Base-by-base conservation (phyloP, 2,888 invertebrate species). In the Acleris cristana region DNA sequence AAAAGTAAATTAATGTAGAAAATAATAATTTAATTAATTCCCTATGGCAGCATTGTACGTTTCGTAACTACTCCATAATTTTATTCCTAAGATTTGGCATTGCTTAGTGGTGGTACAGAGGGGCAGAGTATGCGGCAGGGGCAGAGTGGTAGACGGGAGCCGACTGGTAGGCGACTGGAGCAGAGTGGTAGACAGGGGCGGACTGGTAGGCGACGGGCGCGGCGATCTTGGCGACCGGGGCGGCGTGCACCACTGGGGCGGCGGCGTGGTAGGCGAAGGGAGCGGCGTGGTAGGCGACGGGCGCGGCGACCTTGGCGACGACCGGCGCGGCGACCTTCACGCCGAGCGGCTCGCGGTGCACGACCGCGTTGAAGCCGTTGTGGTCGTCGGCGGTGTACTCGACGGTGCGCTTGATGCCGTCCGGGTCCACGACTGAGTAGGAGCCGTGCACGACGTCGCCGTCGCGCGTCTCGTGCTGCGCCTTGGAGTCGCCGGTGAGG, bases 301-400 rank as follows among this genome's bases (percentile, higher is more conserved):
- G 65, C 7, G 69, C 72, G 65, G 67, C 75, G 40, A 79, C 74
- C 69, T 74, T 73, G 14, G 72, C 76, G 1, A 56, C 93, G 14
- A 63, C 78, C 69, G 80, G 76, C 16, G 77, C 69, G 30, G 76
- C 72, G 40, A 69, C 79, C 71, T 86, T 85, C 69, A 86, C 80
- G 57, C 75, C 86, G 73, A 92, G 77, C 54, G 93, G 87, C 72
- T 91, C 90, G 71, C 77, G 87, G 80, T 84, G 89, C 14, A 93
- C 93, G 40, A 93, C 90, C 44, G 93, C 93, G 79, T 93, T 93
- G 83, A 93, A 93, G 65, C 93, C 93, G 72, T 91, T 88, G 77
- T 90, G 82, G 40, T 87, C 83, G 73, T 93, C 93, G 68, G 93
- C 93, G 69, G 90, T 90, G 83, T 93, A 93, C 44, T 93, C 93